Evolutionary conservation across 2,113 vertebrate genomes (phyloP), one percentile per base, ranked within the genome.

Genomic region (Rissa tridactyla): DNA sequence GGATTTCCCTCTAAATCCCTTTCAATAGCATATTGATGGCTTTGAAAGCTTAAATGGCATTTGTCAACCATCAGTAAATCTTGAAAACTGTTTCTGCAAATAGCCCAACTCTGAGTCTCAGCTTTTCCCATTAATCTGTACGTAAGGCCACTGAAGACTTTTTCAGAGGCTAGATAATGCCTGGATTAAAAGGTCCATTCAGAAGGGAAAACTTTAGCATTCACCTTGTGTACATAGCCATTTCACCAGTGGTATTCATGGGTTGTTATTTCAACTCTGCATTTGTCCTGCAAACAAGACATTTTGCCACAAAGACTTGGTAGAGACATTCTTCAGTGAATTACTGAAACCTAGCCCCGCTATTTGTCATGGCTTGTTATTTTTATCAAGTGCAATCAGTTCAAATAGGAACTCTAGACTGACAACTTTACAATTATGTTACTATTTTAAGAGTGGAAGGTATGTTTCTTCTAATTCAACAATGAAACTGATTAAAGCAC

Each of bases 21-120:
- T 98, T 98, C 97, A 98, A 97, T 98, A 97, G 95, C 96, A 97
- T 97, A 98, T 96, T 98, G 97, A 97, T 98, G 96, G 95, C 97
- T 98, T 97, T 98, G 97, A 98, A 98, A 96, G 94, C 97, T 97
- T 97, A 98, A 98, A 97, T 98, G 97, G 98, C 97, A 98, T 98
- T 98, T 96, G 98, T 98, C 97, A 98, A 97, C 97, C 97, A 97
- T 97, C 95, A 95, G 97, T 98, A 98, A 98, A 98, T 97, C 98
- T 98, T 97, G 94, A 98, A 98, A 98, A 98, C 78, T 97, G 97
- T 97, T 98, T 98, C 95, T 97, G 97, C 96, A 98, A 98, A 97
- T 96, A 97, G 97, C 96, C 92, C 88, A 97, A 97, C 95, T 97
- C 95, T 12, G 70, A 97, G 97, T 95, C 96, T 98, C 70, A 65